These are phyloP conservation scores for Leucophenga montana DNA, from an alignment of 2,888 invertebrate genomes.

Conservation along the genomic window DNA sequence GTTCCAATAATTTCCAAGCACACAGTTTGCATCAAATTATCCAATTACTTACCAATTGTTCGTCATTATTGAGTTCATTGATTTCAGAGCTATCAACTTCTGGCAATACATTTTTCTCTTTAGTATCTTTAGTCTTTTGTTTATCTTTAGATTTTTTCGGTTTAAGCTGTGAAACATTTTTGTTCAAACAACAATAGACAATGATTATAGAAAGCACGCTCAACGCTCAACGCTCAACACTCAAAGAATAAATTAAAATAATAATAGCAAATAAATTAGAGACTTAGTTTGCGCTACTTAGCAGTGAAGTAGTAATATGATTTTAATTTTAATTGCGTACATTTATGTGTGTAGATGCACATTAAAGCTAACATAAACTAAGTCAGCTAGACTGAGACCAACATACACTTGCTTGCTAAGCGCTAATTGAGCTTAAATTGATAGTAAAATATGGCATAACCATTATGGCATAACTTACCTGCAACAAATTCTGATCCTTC, in stretches of 20 bases:
- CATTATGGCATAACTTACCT: constrained; percentile 58
- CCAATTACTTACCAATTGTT: constrained; percentile 63
- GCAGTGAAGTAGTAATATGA: background rate
- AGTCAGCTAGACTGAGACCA: background rate
- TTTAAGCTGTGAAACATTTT: constrained; percentile 52
- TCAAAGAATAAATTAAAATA: background rate
- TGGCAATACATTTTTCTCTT: constrained; percentile 60
- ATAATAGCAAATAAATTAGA: background rate
- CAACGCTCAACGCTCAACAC: constrained; percentile 18
- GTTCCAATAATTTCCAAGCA: too few species aligned
- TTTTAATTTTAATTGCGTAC: background rate
- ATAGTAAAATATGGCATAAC: background rate
- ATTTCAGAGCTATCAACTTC: constrained; percentile 64
- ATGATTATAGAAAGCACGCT: constrained; percentile 22
- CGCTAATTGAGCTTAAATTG: background rate
- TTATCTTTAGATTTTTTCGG: constrained; percentile 64
- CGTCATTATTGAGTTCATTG: constrained; percentile 68
- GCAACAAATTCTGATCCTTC: constrained; percentile 77
- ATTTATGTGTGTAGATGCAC: background rate
- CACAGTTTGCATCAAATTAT: background rate
- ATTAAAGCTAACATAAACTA: background rate
- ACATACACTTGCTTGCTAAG: background rate
- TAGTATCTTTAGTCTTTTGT: constrained; percentile 60
- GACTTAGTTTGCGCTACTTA: background rate
- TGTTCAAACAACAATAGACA: constrained; percentile 47